Percentiles rank a stretch among this genome's conserved stretches.
These are phyloP conservation scores for Anguilla megastoma DNA, from an alignment of 2,797 vertebrate genomes.

Conservation along the genomic window DNA sequence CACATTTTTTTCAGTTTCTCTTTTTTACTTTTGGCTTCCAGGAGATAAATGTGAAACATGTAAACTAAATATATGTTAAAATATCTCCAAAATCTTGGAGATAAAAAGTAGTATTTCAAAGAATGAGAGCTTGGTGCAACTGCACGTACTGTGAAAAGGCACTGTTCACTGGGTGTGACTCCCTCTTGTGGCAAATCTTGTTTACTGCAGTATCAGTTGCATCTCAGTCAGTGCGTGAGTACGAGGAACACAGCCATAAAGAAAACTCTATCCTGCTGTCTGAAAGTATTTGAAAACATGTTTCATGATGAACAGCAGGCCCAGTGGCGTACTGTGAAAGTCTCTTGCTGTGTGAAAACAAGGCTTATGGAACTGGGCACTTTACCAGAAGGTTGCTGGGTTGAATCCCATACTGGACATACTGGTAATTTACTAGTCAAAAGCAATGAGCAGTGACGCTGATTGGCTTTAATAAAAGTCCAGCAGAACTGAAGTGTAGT, in stretches of 20 bases:
- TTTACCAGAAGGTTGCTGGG: background rate
- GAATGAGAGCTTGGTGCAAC: background rate
- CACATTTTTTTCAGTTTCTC: background rate
- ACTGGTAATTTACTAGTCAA: background rate
- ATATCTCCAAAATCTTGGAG: background rate
- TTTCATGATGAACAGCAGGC: background rate
- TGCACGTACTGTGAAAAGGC: background rate
- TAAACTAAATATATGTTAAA: background rate
- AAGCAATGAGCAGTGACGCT: background rate
- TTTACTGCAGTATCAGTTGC: background rate
- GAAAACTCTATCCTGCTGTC: slow-evolving; percentile 2
- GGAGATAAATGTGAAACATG: background rate
- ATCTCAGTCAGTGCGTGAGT: background rate
- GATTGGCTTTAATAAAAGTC: background rate
- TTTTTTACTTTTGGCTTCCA: background rate
- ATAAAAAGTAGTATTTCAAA: background rate
- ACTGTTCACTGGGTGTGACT: background rate
- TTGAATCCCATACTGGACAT: background rate
- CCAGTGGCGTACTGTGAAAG: background rate
- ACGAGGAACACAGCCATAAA: background rate
- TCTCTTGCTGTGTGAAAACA: background rate
- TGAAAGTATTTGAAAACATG: background rate
- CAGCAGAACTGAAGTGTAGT: background rate
- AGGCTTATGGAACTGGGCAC: background rate
- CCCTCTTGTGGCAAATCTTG: background rate